A percentile compares a stretch with the other conserved stretches of the same genome.
These are phyloP conservation scores for Parasteatoda lunata DNA, from an alignment of 2,888 invertebrate species.

Conservation along the genomic window DNA sequence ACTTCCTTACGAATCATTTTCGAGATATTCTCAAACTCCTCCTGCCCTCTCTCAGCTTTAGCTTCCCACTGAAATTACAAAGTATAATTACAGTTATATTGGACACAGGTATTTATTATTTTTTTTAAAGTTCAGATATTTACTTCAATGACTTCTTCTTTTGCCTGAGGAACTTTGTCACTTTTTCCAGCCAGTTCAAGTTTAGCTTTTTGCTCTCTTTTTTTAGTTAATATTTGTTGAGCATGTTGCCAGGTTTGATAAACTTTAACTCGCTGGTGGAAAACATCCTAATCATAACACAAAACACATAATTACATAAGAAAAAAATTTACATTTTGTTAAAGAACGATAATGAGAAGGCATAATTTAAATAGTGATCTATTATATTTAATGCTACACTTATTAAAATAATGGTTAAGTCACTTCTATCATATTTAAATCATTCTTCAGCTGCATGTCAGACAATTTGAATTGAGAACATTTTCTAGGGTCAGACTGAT, in stretches of 20 bases:
- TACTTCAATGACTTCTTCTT: constrained; percentile 94
- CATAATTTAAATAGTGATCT: too few relatives aligned
- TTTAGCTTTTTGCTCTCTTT: constrained; percentile 94
- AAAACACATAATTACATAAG: background rate
- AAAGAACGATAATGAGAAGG: background rate
- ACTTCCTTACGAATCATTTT: constrained; percentile 94
- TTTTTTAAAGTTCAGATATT: too few relatives aligned
- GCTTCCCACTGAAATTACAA: constrained; percentile 85
- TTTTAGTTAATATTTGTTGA: constrained; percentile 92
- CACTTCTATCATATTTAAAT: too few relatives aligned
- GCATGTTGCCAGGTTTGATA: constrained; percentile 99
- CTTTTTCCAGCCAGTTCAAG: constrained; percentile 90
- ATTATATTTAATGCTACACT: too few relatives aligned
- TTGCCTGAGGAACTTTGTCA: constrained; percentile 89
- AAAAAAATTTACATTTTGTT: constrained; percentile 17
- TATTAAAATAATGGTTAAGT: too few relatives aligned
- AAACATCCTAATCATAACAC: constrained; percentile 78
- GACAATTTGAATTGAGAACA: too few relatives aligned
- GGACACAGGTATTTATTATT: background rate
- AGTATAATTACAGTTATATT: background rate
- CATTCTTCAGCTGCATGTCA: too few relatives aligned
- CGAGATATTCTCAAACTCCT: constrained; percentile 96
- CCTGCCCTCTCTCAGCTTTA: constrained; percentile 96
- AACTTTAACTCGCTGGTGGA: constrained; percentile 84
- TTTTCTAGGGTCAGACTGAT: too few relatives aligned